Evolutionary conservation across 2,113 vertebrate species (phyloP), one percentile per base, ranked within the genome.

Genomic region (Otis tarda): DNA sequence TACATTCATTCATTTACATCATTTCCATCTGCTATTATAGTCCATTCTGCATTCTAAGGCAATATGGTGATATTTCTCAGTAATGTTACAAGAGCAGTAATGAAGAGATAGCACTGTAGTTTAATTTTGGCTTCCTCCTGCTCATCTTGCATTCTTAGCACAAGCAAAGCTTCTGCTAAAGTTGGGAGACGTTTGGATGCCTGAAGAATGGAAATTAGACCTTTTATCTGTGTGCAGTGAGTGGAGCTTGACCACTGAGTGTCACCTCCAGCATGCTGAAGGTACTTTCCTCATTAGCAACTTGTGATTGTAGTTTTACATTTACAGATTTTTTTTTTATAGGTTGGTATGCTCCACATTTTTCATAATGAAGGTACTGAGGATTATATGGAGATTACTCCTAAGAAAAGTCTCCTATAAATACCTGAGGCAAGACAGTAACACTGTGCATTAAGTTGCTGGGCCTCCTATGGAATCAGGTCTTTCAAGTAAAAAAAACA

Each of bases 1-100:
- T 87, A 78, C 23, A 23, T 64, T 68, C n/a, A 22, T 43, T 20
- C 27, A 78, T 73, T 95, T 68, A 35, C 76, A 78, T 59, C 83
- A 90, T 71, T 90, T 83, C 83, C 71, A 92, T 83, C 79, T 92
- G 93, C 68, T 86, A 16, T 69, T 83, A 31, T 1, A 6, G 39
- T 85, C 75, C 8, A 1, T 92, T 90, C 56, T 78, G 68, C 50
- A 79, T 91, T 94, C 59, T 60, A 60, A 78, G 71, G 37, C 71
- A 90, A 22, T 59, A 67, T 31, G 25, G 47, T 90, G 56, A 77
- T 92, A 89, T 92, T 96, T 96, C n/a, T 86, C 56, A 28, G 68
- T 39, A 59, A 56, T 5, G 12, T 31, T 89, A 10, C 31, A 67
- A 88, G 17, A 65, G 4, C 23, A 10, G n/a, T 47, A 69, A 20